These are phyloP conservation scores for Scaptomyza flava DNA, from an alignment of 2,888 invertebrate species.

Conservation along the genomic window DNA sequence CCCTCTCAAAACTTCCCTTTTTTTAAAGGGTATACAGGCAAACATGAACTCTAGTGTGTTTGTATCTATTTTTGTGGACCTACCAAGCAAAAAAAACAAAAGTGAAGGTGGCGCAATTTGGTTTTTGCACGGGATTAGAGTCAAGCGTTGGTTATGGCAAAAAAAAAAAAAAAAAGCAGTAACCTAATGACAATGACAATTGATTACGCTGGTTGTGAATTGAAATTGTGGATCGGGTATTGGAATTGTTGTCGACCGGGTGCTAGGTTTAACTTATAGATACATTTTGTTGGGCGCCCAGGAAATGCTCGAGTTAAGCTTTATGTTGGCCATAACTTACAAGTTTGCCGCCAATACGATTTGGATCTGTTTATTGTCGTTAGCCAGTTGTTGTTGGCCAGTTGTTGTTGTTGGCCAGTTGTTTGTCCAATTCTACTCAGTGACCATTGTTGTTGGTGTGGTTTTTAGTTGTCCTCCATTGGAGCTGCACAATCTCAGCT, in stretches of 20 bases:
- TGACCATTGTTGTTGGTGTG: constrained; percentile 50
- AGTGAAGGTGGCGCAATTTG: constrained; percentile 71
- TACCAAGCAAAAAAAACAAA: constrained; percentile 32
- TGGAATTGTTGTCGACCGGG: constrained; percentile 1
- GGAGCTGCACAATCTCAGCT: constrained; percentile 61
- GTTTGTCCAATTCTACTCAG: constrained; percentile 70
- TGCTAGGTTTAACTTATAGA: constrained; percentile 15
- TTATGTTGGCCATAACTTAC: constrained; percentile 70
- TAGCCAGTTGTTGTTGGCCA: constrained; percentile 54
- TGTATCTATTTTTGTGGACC: not conserved
- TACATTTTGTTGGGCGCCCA: constrained; percentile 42
- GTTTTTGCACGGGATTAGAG: constrained; percentile 46
- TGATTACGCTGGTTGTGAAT: constrained; percentile 63
- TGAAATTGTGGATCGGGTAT: not conserved
- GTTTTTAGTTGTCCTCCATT: constrained; percentile 26
- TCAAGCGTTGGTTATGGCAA: constrained; percentile 24
- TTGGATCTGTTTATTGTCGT: constrained; percentile 48
- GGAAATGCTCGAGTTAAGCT: constrained; percentile 57
- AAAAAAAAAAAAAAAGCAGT: constrained; percentile 13
- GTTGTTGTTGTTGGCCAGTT: constrained; percentile 45
- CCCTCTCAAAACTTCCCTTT: not conserved
- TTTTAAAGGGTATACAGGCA: constrained; percentile 19
- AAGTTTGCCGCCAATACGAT: constrained; percentile 65
- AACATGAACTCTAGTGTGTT: not conserved
- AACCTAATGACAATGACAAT: constrained; percentile 76